Base-by-base conservation (phyloP, 2,113 vertebrate species). In the Pluvialis apricaria region DNA sequence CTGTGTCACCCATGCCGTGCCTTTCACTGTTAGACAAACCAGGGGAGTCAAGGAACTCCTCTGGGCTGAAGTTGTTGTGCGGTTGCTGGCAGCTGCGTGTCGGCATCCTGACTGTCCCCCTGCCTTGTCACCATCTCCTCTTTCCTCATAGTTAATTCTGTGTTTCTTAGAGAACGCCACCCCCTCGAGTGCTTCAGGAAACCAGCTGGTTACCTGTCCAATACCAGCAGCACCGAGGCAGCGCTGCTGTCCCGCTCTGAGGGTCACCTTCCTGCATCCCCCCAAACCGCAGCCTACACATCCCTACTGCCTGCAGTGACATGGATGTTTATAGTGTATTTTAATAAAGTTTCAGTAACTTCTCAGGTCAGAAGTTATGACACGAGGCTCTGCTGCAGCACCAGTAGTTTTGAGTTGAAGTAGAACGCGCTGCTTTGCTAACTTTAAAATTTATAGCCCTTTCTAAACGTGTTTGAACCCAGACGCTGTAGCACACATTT, bases 1-100 rank as follows among this genome's bases (percentile, higher is more conserved):
- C 32, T 0, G 0, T 4, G 5, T 49, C 44, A 25, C 51, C 65
- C 19, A 5, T 0, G 2, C 58, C 0, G 2, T 34, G 34, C 25
- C 25, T n/a, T 44, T 49, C 1, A 0, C 24, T 2, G 16, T 6
- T 4, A 28, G 24, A 28, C 34, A 40, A 25, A 25, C 9, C 12
- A 5, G 0, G 0, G 2, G 14, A 8, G 13, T 13, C 0, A 7
- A 36, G 54, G 69, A 70, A 15, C 40, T 14, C n/a, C 49, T 54
- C 14, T 4, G n/a, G 36, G 64, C 70, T 82, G 49, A 13, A 29
- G 31, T 15, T 0, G 2, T n/a, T 51, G 12, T 51, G 49, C 12
- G 13, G 24, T 25, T 51, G 49, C 49, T 51, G 22, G 24, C 22
- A 51, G 49, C 49, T 9, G 19, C 20, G n/a, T 6, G 10, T 15